Evolutionary conservation across 2,113 vertebrate species (phyloP).

Genomic region (Catagonus wagneri): DNA sequence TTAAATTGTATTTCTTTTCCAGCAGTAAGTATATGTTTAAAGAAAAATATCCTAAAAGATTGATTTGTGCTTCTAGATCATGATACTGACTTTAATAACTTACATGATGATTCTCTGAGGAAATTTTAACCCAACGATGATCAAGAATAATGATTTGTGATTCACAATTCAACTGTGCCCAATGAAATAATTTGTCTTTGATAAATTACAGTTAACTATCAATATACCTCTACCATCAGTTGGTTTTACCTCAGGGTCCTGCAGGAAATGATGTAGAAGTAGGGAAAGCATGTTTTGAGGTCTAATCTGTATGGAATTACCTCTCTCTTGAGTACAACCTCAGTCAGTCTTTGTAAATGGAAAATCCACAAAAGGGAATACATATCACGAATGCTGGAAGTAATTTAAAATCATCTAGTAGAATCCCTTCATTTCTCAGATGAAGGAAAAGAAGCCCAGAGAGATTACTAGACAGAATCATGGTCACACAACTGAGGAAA

Average conservation of each 20-base stretch:
- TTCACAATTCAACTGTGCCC: neutral
- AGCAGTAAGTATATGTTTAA: conserved; percentile 1
- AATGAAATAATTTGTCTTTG: conserved; percentile 50
- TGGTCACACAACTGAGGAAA: neutral
- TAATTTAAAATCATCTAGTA: neutral
- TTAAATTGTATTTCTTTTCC: conserved; percentile 1
- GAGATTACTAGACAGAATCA: neutral
- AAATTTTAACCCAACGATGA: conserved; percentile 39
- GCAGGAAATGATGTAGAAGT: neutral
- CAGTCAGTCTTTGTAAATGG: neutral
- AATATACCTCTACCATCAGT: neutral
- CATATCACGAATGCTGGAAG: neutral
- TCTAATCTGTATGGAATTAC: neutral
- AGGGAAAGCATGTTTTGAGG: neutral
- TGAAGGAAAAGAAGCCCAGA: neutral
- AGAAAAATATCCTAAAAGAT: neutral
- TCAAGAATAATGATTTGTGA: conserved; percentile 9
- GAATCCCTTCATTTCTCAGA: conserved; percentile 29
- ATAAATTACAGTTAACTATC: conserved; percentile 54
- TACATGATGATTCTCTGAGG: neutral
- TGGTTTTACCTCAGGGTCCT: neutral
- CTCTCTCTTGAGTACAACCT: neutral
- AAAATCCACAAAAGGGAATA: conserved; percentile 36
- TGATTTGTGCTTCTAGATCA: conserved; percentile 42
- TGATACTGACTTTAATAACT: conserved; percentile 52